phyloP scores from a whole-genome alignment of 2,888 invertebrate species.

The Adela reaumurella region DNA sequence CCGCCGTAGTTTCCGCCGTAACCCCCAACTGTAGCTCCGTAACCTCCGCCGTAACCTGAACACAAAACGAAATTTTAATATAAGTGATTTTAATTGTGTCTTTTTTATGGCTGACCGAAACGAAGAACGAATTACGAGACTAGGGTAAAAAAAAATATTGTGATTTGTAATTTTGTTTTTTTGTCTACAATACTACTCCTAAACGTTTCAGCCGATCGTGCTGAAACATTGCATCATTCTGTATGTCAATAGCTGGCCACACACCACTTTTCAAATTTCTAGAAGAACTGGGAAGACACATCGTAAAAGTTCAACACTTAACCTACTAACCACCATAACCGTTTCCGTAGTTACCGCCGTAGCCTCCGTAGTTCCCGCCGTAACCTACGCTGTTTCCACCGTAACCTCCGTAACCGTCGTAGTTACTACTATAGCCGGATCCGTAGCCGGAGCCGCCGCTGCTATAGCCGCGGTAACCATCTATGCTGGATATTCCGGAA shows the following conservation, averaged over 20 bases:
- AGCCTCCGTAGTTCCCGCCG: neutral
- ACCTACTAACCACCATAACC: conserved; percentile 1
- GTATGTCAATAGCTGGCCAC: no score
- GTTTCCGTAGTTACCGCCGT: conserved; percentile 12
- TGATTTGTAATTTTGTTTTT: no score
- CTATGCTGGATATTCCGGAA: conserved; percentile 26
- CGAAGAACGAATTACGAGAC: no score
- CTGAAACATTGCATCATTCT: no score
- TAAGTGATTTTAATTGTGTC: no score
- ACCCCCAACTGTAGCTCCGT: conserved; percentile 4
- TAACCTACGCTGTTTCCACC: neutral
- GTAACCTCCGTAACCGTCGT: conserved; percentile 6
- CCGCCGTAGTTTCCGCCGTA: conserved; percentile 5
- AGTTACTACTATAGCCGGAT: conserved; percentile 13
- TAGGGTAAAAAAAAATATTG: no score
- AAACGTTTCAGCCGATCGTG: no score
- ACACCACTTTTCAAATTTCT: no score
- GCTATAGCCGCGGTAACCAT: conserved; percentile 20
- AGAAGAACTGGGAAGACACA: no score
- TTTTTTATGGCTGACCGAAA: no score
- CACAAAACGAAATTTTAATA: neutral
- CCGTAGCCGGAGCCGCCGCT: conserved; percentile 9
- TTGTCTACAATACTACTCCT: no score
- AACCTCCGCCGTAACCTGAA: conserved; percentile 4
- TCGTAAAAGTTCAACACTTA: no score